Evolutionary conservation across 2,113 vertebrate genomes (phyloP).

Genomic region (Rhea pennata): DNA sequence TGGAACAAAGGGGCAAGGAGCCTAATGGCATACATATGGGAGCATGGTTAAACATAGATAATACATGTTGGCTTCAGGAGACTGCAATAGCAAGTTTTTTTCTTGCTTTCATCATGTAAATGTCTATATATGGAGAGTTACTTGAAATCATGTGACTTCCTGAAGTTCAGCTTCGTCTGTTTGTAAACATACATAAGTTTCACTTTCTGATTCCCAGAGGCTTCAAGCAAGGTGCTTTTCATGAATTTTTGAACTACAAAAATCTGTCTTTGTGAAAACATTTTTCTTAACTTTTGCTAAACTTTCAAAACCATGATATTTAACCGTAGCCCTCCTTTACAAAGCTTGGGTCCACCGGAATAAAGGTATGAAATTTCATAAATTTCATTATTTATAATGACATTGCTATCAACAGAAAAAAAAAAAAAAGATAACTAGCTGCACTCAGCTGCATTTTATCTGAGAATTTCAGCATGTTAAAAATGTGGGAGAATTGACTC

Average conservation of each 20-base stretch:
- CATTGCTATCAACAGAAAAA: background rate
- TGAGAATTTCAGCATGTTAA: background rate
- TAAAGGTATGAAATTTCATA: background rate
- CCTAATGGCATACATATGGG: background rate
- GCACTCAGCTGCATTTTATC: background rate
- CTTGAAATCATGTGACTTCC: slow-evolving; percentile 37
- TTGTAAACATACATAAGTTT: slow-evolving; percentile 11
- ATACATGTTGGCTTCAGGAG: background rate
- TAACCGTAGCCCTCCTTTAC: background rate
- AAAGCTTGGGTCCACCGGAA: background rate
- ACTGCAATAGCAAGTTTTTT: background rate
- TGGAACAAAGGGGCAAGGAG: slow-evolving; percentile 2
- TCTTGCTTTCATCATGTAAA: slow-evolving; percentile 16
- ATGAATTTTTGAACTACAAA: background rate
- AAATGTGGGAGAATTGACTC: slow-evolving; percentile 12
- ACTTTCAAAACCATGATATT: background rate
- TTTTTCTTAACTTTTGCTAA: background rate
- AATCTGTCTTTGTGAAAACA: background rate
- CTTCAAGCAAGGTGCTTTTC: background rate
- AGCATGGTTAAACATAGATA: slow-evolving; percentile 44
- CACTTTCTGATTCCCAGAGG: slow-evolving; percentile 16
- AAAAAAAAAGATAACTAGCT: background rate
- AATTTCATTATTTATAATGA: background rate
- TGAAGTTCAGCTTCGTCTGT: background rate
- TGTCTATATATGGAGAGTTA: background rate